A percentile compares a stretch with the other conserved stretches of the same genome.
These are phyloP conservation scores for Istiophorus platypterus DNA, from an alignment of 2,113 vertebrate species.

Conservation along the genomic window DNA sequence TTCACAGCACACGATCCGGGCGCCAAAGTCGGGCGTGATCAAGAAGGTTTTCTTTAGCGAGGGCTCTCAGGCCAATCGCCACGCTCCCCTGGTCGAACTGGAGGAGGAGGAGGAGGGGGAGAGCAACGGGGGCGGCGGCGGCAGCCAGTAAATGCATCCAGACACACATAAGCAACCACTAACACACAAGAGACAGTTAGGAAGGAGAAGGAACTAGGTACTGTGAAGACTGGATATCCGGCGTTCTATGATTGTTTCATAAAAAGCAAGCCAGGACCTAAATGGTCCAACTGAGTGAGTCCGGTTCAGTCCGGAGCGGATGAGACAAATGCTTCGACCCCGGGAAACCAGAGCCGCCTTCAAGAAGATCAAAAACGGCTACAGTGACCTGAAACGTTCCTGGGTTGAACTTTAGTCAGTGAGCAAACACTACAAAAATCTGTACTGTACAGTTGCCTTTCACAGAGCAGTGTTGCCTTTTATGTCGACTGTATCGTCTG, in stretches of 20 bases:
- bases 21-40: conserved; percentile 91
- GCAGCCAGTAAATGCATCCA: conserved; percentile 50
- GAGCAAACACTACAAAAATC: background rate
- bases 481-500: background rate
- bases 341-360: background rate
- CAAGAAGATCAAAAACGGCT: background rate
- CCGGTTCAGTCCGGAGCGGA: conserved; percentile 31
- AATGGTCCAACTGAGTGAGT: conserved; percentile 4
- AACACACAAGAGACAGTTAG: background rate
- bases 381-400: background rate
- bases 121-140: conserved; percentile 76
- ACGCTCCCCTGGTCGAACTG: conserved; percentile 89
- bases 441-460: conserved; percentile 40
- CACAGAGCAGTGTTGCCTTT: conserved; percentile 16
- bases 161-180: conserved; percentile 4
- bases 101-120: conserved; percentile 83
- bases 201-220: background rate
- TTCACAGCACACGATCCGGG: conserved; percentile 91
- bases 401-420: background rate
- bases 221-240: background rate
- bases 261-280: background rate
- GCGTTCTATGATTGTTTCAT: background rate
- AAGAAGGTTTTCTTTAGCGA: conserved; percentile 93
- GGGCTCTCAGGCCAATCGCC: conserved; percentile 92
- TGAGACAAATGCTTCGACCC: background rate